Conservation (phyloP, 2,888 invertebrate species). For the Phyto melanocephala region DNA sequence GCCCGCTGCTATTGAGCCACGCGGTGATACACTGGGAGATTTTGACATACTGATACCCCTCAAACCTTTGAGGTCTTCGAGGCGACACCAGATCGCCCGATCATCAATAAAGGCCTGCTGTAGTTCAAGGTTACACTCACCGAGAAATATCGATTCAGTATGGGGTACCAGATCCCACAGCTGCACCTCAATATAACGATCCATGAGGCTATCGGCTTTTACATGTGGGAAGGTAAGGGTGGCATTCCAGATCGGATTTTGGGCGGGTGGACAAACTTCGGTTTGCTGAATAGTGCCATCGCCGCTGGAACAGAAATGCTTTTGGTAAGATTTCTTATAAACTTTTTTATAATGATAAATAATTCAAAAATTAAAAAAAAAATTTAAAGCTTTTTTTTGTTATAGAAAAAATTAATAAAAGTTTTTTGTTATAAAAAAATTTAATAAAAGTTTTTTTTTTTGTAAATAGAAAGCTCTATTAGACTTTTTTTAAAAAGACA, state of each 20-base stretch:
- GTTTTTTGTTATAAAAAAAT: too few species aligned
- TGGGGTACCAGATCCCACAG: slow-evolving; percentile 93
- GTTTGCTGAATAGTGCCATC: slow-evolving; percentile 89
- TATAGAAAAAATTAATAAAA: too few species aligned
- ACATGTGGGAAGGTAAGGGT: slow-evolving; percentile 90
- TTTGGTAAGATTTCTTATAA: too few species aligned
- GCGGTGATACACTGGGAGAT: slow-evolving; percentile 88
- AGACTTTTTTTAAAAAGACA: too few species aligned
- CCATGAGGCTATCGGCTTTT: slow-evolving; percentile 88
- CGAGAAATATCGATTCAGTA: slow-evolving; percentile 89
- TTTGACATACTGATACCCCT: slow-evolving; percentile 81
- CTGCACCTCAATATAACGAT: slow-evolving; percentile 90
- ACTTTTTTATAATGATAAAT: too few species aligned
- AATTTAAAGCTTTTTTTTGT: too few species aligned
- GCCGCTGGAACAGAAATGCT: slow-evolving; percentile 80
- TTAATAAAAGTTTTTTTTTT: too few species aligned
- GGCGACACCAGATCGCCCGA: slow-evolving; percentile 92
- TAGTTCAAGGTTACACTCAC: slow-evolving; percentile 85
- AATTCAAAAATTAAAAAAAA: too few species aligned
- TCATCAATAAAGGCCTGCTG: slow-evolving; percentile 91
- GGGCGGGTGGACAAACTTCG: slow-evolving; percentile 90
- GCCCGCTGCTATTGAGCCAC: slow-evolving; percentile 83
- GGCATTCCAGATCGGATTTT: slow-evolving; percentile 95
- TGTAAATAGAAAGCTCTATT: too few species aligned
- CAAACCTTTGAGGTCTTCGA: slow-evolving; percentile 88